Evolutionary conservation across 2,797 vertebrate species (phyloP).

Genomic region (Epinephelus coioides): DNA sequence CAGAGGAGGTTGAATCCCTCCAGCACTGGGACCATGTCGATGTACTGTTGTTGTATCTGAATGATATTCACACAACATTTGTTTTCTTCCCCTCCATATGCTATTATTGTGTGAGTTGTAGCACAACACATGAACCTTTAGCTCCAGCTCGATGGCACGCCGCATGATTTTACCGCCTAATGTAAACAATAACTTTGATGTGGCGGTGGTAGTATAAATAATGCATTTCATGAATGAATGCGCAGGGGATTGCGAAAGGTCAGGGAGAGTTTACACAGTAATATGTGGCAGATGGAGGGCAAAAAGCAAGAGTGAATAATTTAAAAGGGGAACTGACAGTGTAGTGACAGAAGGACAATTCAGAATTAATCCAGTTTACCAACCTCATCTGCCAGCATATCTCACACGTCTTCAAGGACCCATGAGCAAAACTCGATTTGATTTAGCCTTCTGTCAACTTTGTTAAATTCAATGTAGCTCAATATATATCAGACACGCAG

Average conservation of each 20-base stretch:
- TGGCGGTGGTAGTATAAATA: constrained; percentile 74
- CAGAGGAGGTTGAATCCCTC: constrained; percentile 41
- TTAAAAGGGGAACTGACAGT: constrained; percentile 70
- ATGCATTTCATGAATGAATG: constrained; percentile 79
- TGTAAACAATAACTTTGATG: constrained; percentile 79
- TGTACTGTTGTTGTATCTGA: constrained; percentile 27
- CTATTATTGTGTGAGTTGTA: constrained; percentile 26
- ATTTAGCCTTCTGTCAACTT: constrained; percentile 67
- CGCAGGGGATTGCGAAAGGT: constrained; percentile 75
- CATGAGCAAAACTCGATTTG: constrained; percentile 34
- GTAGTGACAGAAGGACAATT: constrained; percentile 69
- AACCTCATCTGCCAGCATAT: constrained; percentile 49
- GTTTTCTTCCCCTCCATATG: constrained; percentile 35
- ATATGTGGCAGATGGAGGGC: constrained; percentile 78
- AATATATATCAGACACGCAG: constrained; percentile 34
- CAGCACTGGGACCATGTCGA: constrained; percentile 10
- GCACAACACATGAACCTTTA: constrained; percentile 50
- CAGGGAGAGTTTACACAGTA: constrained; percentile 79
- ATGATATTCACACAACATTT: constrained; percentile 41
- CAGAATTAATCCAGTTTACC: constrained; percentile 72
- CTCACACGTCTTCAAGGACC: constrained; percentile 50
- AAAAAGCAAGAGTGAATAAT: constrained; percentile 76
- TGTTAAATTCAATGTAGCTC: constrained; percentile 32
- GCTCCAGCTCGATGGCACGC: constrained; percentile 40
- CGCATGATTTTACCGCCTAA: constrained; percentile 66